Conservation (phyloP, 23 tunicate species). For the Aplidium turbinatum region DNA sequence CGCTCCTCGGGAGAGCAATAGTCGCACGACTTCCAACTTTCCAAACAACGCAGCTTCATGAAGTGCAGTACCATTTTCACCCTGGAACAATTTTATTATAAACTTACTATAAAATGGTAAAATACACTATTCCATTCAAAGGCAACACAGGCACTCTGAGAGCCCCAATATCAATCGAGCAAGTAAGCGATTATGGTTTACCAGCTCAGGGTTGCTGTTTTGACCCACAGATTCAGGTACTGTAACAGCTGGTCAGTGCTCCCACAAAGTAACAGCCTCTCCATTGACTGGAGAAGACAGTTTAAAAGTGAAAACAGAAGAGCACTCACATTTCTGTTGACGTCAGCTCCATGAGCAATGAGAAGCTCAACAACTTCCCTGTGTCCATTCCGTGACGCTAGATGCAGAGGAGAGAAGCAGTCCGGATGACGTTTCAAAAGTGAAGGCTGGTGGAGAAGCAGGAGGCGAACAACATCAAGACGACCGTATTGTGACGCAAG, state of each 20-base stretch:
- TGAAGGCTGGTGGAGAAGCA: constrained; percentile 60
- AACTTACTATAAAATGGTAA: no score
- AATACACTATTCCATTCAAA: no score
- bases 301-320: no score
- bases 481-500: constrained; percentile 88
- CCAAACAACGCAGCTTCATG: constrained; percentile 92
- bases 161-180: no score
- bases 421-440: constrained; percentile 43
- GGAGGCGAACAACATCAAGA: constrained; percentile 52
- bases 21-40: constrained; percentile 70
- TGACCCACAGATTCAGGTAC: no score
- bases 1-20: constrained; percentile 66
- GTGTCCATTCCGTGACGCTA: constrained; percentile 87
- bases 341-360: constrained; percentile 84
- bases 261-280: no score
- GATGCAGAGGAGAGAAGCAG: constrained; percentile 75
- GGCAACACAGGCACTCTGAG: no score
- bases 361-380: constrained; percentile 75
- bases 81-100: constrained; percentile 46
- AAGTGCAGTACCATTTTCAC: constrained; percentile 82
- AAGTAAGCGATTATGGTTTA: no score
- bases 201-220: no score
- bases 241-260: no score
- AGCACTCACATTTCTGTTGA: constrained; percentile 53
- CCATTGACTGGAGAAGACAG: no score